These are phyloP conservation scores for Vimba vimba DNA, from an alignment of 2,113 vertebrate genomes.

Conservation along the genomic window DNA sequence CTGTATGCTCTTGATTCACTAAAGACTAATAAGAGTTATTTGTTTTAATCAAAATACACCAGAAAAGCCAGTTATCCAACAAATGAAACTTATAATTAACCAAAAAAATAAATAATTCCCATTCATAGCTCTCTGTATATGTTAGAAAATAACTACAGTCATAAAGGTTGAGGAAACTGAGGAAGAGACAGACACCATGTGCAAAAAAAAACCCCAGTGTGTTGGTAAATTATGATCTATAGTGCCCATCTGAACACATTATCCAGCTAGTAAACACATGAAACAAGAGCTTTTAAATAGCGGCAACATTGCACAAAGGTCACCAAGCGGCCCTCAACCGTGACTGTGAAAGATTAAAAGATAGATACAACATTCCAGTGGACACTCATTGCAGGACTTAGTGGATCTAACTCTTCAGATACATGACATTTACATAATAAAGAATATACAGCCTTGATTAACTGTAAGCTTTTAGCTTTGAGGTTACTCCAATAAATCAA, in stretches of 20 bases:
- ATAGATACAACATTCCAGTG: neutral
- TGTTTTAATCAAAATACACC: too few species aligned
- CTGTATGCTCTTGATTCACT: too few species aligned
- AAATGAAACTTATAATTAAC: neutral
- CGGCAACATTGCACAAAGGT: neutral
- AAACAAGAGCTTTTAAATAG: constrained; percentile 17
- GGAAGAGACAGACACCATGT: neutral
- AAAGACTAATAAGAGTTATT: too few species aligned
- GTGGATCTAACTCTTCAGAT: neutral
- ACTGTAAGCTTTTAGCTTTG: neutral
- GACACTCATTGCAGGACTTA: neutral
- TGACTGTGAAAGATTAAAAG: constrained; percentile 14
- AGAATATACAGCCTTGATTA: constrained; percentile 6
- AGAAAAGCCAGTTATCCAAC: too few species aligned
- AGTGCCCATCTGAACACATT: neutral
- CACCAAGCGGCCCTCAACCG: neutral
- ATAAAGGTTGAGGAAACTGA: neutral
- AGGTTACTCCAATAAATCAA: neutral
- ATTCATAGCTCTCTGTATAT: neutral
- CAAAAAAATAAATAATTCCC: neutral
- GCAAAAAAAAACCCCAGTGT: neutral
- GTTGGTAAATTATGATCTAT: neutral
- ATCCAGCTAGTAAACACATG: constrained; percentile 5
- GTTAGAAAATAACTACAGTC: neutral
- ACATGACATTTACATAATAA: neutral